These are phyloP conservation scores for Hephaestus fuliginosus DNA, from an alignment of 2,797 vertebrate genomes.

Conservation along the genomic window DNA sequence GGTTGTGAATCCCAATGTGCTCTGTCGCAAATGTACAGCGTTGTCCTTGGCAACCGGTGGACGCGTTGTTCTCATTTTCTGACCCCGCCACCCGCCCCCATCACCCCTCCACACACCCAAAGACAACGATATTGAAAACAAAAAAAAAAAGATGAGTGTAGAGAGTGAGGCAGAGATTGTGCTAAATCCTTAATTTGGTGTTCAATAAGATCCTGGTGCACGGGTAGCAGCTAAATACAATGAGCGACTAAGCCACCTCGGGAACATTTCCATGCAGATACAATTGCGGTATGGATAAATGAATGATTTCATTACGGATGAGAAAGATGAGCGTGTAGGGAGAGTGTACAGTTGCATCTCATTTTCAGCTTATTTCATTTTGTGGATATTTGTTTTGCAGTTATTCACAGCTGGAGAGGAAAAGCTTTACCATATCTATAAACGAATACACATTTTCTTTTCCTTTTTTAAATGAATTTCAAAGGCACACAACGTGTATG, in stretches of 20 bases:
- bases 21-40: constrained; percentile 18
- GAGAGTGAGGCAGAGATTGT: constrained; percentile 14
- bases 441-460: not conserved
- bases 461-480: not conserved
- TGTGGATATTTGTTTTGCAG: constrained; percentile 44
- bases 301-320: constrained; percentile 27
- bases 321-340: constrained; percentile 8
- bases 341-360: constrained; percentile 33
- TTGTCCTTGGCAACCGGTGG: constrained; percentile 44
- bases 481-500: not conserved
- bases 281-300: constrained; percentile 43
- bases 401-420: constrained; percentile 24
- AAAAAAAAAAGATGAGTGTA: not conserved
- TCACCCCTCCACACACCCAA: constrained; percentile 13
- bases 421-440: not conserved
- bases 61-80: constrained; percentile 37
- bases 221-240: constrained; percentile 34
- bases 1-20: constrained; percentile 27
- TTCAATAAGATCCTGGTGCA: constrained; percentile 37
- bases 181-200: constrained; percentile 42
- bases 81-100: not conserved
- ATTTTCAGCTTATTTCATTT: constrained; percentile 49
- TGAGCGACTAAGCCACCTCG: constrained; percentile 11
- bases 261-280: constrained; percentile 48
- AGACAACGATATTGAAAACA: constrained; percentile 27